Conservation (phyloP, 2,888 invertebrate genomes). For the Deilephila porcellus region DNA sequence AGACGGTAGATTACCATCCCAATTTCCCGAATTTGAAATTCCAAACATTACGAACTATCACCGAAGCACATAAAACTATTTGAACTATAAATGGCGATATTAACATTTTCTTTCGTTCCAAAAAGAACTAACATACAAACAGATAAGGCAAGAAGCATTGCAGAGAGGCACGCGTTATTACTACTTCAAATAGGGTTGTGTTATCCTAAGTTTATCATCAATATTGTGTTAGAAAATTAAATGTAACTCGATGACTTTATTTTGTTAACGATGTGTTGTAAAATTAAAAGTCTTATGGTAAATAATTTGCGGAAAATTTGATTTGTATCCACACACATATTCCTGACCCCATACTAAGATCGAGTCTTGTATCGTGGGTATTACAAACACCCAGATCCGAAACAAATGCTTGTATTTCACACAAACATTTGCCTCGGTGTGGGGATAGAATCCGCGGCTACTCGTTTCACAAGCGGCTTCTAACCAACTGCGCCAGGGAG, state of each 20-base stretch:
- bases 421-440: too few relatives aligned
- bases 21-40: too few relatives aligned
- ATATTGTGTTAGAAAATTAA: not conserved
- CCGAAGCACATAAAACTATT: too few relatives aligned
- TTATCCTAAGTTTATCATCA: not conserved
- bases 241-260: not conserved
- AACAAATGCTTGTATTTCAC: too few relatives aligned
- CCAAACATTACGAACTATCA: too few relatives aligned
- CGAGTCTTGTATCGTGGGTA: too few relatives aligned
- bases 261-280: not conserved
- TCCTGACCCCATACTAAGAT: too few relatives aligned
- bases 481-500: too few relatives aligned
- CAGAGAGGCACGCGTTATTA: not conserved
- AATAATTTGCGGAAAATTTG: not conserved
- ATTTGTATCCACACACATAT: not conserved
- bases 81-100: not conserved
- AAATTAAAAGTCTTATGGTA: not conserved
- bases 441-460: too few relatives aligned
- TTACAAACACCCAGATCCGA: too few relatives aligned
- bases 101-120: not conserved
- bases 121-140: not conserved
- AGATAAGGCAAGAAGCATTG: constrained; percentile 3
- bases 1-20: too few relatives aligned
- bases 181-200: not conserved
- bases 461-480: too few relatives aligned